Conservation (phyloP, 2,797 vertebrate genomes). For the Gymnodraco acuticeps region DNA sequence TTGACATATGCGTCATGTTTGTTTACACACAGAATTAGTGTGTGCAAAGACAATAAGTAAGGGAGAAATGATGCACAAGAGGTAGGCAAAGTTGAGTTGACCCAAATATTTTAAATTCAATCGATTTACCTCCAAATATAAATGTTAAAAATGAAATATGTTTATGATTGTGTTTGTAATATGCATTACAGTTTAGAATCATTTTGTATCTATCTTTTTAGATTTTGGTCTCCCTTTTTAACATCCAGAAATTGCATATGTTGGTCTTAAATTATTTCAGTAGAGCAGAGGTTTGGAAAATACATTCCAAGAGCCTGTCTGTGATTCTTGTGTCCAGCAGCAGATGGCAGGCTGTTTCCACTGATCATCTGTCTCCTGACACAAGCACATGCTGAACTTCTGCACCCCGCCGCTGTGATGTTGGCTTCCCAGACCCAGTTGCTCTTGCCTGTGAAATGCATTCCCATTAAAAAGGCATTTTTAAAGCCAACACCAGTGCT, state of each 20-base stretch:
- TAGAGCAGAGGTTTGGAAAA: conserved; percentile 20
- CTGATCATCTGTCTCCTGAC: conserved; percentile 55
- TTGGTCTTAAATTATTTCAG: conserved; percentile 21
- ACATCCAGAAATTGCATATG: conserved; percentile 4
- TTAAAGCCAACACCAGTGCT: conserved; percentile 86
- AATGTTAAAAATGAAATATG: background rate
- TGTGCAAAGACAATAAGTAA: conserved; percentile 41
- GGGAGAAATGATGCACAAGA: background rate
- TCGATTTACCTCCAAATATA: background rate
- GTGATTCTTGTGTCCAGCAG: conserved; percentile 65
- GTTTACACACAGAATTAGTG: conserved; percentile 62
- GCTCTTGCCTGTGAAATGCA: conserved; percentile 85
- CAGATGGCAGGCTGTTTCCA: conserved; percentile 89
- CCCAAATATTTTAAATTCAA: conserved; percentile 21
- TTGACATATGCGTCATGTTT: conserved; percentile 70
- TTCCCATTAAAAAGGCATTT: conserved; percentile 87
- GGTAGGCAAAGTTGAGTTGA: background rate
- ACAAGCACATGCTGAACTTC: conserved; percentile 72
- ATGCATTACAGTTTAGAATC: background rate
- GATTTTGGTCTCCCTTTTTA: background rate
- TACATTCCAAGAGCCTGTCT: conserved; percentile 15
- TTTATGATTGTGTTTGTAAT: background rate
- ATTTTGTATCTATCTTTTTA: background rate
- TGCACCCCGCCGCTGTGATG: conserved; percentile 72
- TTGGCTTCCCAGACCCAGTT: conserved; percentile 79